Conservation (phyloP, 2,888 invertebrate genomes). For the Leptothorax acervorum region DNA sequence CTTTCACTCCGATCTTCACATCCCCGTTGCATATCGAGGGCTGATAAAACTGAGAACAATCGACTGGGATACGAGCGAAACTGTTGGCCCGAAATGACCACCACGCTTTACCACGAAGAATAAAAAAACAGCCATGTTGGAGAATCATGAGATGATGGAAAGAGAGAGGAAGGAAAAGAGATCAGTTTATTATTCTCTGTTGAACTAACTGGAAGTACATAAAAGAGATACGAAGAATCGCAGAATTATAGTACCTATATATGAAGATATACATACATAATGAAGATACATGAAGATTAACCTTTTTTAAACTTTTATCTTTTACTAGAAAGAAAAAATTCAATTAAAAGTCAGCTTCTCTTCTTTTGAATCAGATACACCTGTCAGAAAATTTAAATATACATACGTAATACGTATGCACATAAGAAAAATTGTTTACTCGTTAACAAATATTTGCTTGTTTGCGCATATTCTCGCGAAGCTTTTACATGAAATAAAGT, state of each 20-base stretch:
- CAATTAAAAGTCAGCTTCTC: background rate
- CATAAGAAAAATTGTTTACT: conserved; percentile 10
- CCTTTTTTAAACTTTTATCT: background rate
- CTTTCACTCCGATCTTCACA: conserved; percentile 2
- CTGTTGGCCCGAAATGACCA: conserved; percentile 54
- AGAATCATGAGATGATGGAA: background rate
- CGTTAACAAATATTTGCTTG: conserved; percentile 28
- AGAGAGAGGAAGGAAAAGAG: background rate
- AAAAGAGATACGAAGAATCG: background rate
- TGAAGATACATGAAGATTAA: background rate
- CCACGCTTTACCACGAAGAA: background rate
- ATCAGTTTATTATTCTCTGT: conserved; percentile 2
- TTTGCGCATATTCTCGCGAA: background rate
- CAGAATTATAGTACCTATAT: background rate
- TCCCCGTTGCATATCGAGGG: conserved; percentile 12
- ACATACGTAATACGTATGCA: too few species aligned
- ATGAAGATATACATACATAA: too few species aligned
- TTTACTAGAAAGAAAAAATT: background rate
- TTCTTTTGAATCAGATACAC: background rate
- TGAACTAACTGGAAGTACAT: background rate
- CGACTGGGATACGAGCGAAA: conserved; percentile 29
- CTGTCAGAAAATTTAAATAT: background rate
- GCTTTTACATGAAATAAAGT: background rate
- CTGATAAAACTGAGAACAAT: conserved; percentile 63
- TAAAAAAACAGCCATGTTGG: conserved; percentile 3